Conservation (phyloP, 2,797 vertebrate genomes). For the Anisognathus igniventris region DNA sequence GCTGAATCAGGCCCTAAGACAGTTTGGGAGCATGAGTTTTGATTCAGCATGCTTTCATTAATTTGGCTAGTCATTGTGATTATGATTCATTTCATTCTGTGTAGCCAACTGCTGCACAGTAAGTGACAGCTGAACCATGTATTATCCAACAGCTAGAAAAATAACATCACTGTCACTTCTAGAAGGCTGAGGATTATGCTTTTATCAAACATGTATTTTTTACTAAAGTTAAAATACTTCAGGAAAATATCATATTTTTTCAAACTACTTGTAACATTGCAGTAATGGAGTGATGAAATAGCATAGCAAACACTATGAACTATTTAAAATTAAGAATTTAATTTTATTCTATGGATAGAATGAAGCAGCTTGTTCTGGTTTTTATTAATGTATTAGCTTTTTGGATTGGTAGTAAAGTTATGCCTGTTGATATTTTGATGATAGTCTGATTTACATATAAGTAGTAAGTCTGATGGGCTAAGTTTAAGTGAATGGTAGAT, state of each 20-base stretch:
- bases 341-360: not conserved
- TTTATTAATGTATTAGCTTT: not conserved
- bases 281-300: not conserved
- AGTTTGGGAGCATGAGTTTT: slow-evolving; percentile 20
- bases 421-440: not conserved
- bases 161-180: not conserved
- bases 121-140: slow-evolving; percentile 21
- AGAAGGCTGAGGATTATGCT: not conserved
- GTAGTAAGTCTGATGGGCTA: not conserved
- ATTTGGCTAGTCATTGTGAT: slow-evolving; percentile 36
- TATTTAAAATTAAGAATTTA: not conserved
- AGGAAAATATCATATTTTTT: not conserved
- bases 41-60: slow-evolving; percentile 26
- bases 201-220: not conserved
- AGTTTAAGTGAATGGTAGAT: not conserved
- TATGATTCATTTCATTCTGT: slow-evolving; percentile 42
- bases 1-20: slow-evolving; percentile 29
- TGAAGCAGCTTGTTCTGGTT: not conserved
- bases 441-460: not conserved
- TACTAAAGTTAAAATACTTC: not conserved
- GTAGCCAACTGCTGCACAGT: not conserved
- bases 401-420: not conserved
- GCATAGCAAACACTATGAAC: not conserved
- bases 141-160: slow-evolving; percentile 47
- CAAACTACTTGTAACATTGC: not conserved